phyloP scores from a whole-genome alignment of 2,888 invertebrate species.

The Archips crataeganus region DNA sequence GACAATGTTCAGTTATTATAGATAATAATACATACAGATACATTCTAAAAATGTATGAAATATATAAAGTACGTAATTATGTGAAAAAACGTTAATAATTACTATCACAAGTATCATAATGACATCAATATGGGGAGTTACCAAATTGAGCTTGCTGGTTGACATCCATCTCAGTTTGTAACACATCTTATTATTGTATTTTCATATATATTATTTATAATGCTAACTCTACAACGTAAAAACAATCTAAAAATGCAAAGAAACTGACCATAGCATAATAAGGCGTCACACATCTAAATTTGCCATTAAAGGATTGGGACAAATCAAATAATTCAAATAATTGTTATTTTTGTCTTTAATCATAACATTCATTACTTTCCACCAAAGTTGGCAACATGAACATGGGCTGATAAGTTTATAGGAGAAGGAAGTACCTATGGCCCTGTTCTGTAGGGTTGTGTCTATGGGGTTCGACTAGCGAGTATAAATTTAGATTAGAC shows the following conservation, averaged over 20 bases:
- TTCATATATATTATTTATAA: neutral
- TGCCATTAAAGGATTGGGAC: neutral
- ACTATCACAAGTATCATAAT: slow-evolving; percentile 62
- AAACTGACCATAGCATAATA: slow-evolving; percentile 16
- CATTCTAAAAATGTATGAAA: slow-evolving; percentile 52
- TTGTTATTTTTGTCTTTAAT: neutral
- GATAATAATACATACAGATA: slow-evolving; percentile 44
- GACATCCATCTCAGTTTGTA: slow-evolving; percentile 1
- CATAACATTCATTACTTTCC: neutral
- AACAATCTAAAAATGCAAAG: slow-evolving; percentile 23
- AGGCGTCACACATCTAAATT: neutral
- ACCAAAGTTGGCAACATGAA: neutral
- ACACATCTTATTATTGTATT: neutral
- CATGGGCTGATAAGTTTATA: neutral
- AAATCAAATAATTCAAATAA: neutral
- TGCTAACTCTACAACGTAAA: slow-evolving; percentile 7
- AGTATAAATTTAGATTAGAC: neutral
- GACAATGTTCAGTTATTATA: slow-evolving; percentile 25
- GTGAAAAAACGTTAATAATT: slow-evolving; percentile 49
- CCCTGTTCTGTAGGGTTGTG: neutral
- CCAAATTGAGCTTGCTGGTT: slow-evolving; percentile 17
- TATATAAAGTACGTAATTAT: slow-evolving; percentile 41
- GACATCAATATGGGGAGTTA: slow-evolving; percentile 58
- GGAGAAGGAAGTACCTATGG: neutral
- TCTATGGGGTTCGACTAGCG: neutral